Base-by-base conservation (phyloP, 2,113 vertebrate genomes). In the Entomyzon cyanotis region DNA sequence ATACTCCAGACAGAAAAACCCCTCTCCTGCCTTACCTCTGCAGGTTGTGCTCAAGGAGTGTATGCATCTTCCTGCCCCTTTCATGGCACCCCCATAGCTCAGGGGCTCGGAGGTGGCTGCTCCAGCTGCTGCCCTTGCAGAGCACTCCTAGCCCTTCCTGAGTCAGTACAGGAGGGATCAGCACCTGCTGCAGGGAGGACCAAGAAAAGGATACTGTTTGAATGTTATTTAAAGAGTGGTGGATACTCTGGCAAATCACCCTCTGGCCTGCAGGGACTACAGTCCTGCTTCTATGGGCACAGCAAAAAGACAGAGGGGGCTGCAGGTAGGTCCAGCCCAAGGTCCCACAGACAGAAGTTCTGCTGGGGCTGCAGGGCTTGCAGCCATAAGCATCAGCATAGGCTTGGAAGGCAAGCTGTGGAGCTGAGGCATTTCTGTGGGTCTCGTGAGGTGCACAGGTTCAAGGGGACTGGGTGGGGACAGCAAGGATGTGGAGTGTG, bases 71-170 rank as follows among this genome's bases (percentile, higher is more conserved):
- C 37, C 18, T 46, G 22, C 7, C 7, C 21, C 5, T 60, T 84
- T 27, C 0, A 0, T 37, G 18, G 39, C 28, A 81, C 4, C 4
- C 10, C 27, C 7, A 0, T 21, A 8, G 10, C 33, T 46, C 27
- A 9, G 22, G 62, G 67, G 35, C 52, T 64, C 1, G 0, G 21
- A 39, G 12, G 14, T 31, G 27, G 24, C 2, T 0, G 28, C 28
- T 83, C n/a, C 78, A 82, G 69, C 39, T 68, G 37, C 67, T 2
- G 1, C 5, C 22, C 35, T 62, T 68, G 41, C 1, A 4, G 49
- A 46, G 28, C 27, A 20, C 9, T 62, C 9, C 60, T 12, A 35
- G 4, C 6, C 60, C 41, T 56, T 11, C 30, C 30, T 44, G 52
- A 90, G 28, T 11, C 46, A 85, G 60, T 41, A 49, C 37, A 46